Evolutionary conservation across 1,140 invertebrate species (phyloP), one percentile per base, ranked within the genome.

Genomic region (Nephila pilipes): DNA sequence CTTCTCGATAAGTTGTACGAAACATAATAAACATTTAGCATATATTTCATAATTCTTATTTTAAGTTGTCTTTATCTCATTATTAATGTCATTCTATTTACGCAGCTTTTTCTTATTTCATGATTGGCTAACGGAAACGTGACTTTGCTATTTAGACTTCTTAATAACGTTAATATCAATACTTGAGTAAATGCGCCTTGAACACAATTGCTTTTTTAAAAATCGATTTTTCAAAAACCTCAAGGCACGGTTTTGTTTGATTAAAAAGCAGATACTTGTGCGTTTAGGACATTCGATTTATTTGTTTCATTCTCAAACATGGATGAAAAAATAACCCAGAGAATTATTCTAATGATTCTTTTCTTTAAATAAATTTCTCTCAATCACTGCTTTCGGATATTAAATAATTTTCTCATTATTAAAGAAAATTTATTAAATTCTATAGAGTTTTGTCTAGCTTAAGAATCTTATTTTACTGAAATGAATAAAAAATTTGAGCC

Each of bases 151-250:
- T 75, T 75, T 29, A 75, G 10, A 65, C 8, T 25, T 2, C 2
- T 14, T n/a, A 25, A 25, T 25, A 65, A 12, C 36, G 16, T 36
- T 36, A 18, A 18, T 75, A 75, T 32, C 36, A 75, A 75, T 75
- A 18, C 29, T 75, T 18, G 6, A 75, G 32, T 75, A 36, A 29
- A 75, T 75, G 29, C 32, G 29, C 18, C 32, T 32, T 36, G 32
- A 32, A 75, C 69, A 36, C 29, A 36, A 75, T 75, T 75, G 25
- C 29, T 75, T 75, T 75, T 75, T 75, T 32, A 36, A 75, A 32
- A 32, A 32, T 75, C 69, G 36, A 75, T 75, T 75, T 75, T 75
- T 29, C 29, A 14, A 32, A 75, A 75, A 75, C 29, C 69, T 18
- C 29, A 75, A 36, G 29, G 32, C 69, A 36, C 29, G 29, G 69